Conservation (phyloP, 2,113 vertebrate genomes). For the Limnothrissa miodon region DNA sequence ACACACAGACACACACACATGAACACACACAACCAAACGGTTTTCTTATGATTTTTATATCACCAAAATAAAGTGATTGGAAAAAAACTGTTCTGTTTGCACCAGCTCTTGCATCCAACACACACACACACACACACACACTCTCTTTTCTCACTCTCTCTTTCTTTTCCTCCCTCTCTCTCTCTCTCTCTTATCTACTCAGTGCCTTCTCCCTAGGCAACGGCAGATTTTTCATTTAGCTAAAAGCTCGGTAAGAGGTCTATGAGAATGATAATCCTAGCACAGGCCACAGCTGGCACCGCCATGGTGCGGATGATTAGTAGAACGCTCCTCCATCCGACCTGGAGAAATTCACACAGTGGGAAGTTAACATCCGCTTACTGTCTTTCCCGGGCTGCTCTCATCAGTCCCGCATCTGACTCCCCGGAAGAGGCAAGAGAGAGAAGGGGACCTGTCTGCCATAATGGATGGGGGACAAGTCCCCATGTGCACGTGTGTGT, state of each 20-base stretch:
- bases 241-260: constrained; percentile 99
- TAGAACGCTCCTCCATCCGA: constrained; percentile 97
- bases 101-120: constrained; percentile 9
- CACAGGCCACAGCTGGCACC: constrained; percentile 96
- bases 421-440: constrained; percentile 73
- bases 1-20: neutral
- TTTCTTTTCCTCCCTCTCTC: constrained; percentile 45
- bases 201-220: constrained; percentile 97
- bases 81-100: constrained; percentile 7
- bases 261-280: constrained; percentile 99
- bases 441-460: constrained; percentile 62
- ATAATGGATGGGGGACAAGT: constrained; percentile 76
- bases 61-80: neutral
- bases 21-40: neutral
- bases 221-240: constrained; percentile 99
- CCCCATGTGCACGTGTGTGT: constrained; percentile 49
- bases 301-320: constrained; percentile 98
- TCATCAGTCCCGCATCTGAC: constrained; percentile 90
- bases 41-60: neutral
- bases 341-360: constrained; percentile 99
- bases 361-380: constrained; percentile 99
- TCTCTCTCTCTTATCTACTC: constrained; percentile 88
- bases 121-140: neutral
- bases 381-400: constrained; percentile 90
- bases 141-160: constrained; percentile 45